Evolutionary conservation across 35 echinoderm and acorn worm species (phyloP).

Genomic region (Ophiothrix spiculata): DNA sequence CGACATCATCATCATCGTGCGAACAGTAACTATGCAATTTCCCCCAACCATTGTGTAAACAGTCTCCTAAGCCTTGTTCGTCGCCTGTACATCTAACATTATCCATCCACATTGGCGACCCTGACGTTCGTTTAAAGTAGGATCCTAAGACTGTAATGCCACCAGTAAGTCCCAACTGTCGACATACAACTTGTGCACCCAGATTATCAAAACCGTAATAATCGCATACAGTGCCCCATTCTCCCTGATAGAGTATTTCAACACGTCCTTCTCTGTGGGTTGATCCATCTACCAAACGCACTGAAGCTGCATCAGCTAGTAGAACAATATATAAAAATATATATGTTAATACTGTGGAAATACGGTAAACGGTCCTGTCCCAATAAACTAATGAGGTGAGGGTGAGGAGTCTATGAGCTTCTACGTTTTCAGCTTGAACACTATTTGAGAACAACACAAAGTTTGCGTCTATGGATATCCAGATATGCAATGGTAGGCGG

Average conservation of each 20-base stretch:
- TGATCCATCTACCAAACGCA: neutral
- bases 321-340: too few species aligned
- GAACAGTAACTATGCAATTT: neutral
- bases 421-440: too few species aligned
- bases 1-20: neutral
- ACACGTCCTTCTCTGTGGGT: neutral
- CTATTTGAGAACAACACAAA: too few species aligned
- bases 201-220: neutral
- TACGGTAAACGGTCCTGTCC: too few species aligned
- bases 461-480: too few species aligned
- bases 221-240: conserved; percentile 7
- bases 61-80: neutral
- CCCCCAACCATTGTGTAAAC: neutral
- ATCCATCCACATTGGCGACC: neutral
- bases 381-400: too few species aligned
- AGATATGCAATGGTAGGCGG: too few species aligned
- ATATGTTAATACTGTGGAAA: too few species aligned
- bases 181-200: neutral
- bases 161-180: neutral
- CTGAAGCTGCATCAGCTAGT: too few species aligned
- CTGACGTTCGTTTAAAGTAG: too few species aligned
- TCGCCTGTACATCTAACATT: neutral
- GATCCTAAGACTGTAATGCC: neutral
- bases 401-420: too few species aligned
- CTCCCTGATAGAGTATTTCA: conserved; percentile 4